phyloP scores from a whole-genome alignment of 2,888 invertebrate species.

The Diaprepes abbreviatus region DNA sequence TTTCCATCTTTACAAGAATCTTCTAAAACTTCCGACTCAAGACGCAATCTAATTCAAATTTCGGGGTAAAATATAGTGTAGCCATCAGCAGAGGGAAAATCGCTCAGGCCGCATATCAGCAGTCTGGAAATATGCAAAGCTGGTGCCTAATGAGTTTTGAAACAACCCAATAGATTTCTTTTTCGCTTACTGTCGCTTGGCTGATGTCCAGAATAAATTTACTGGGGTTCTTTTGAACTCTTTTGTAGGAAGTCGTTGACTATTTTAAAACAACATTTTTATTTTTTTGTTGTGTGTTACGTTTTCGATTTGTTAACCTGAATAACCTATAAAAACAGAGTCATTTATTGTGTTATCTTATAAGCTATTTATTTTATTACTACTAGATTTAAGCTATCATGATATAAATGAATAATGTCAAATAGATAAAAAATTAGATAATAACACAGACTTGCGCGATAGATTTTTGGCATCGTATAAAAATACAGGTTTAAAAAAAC shows the following conservation, averaged over 20 bases:
- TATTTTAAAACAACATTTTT: no score
- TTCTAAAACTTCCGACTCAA: neutral
- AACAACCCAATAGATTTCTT: slow-evolving; percentile 56
- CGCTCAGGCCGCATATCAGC: slow-evolving; percentile 53
- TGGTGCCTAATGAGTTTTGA: slow-evolving; percentile 63
- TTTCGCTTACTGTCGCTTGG: slow-evolving; percentile 35
- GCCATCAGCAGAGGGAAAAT: slow-evolving; percentile 54
- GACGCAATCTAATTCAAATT: slow-evolving; percentile 54
- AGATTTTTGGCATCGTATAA: no score
- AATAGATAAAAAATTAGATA: no score
- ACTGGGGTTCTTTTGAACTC: slow-evolving; percentile 4
- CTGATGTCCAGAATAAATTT: slow-evolving; percentile 39
- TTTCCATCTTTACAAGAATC: neutral
- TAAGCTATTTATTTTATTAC: no score
- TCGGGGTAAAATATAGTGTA: slow-evolving; percentile 52
- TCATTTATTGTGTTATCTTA: no score
- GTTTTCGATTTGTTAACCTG: no score
- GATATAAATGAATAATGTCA: no score
- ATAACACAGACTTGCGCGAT: no score
- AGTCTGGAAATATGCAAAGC: slow-evolving; percentile 58
- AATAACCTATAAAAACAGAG: no score
- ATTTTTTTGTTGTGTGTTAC: no score
- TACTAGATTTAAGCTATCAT: no score
- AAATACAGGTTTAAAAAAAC: no score
- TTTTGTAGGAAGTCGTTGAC: neutral